Evolutionary conservation across 2,888 invertebrate species (phyloP), one percentile per base, ranked within the genome.

Genomic region (Caenorhabditis sp.): DNA sequence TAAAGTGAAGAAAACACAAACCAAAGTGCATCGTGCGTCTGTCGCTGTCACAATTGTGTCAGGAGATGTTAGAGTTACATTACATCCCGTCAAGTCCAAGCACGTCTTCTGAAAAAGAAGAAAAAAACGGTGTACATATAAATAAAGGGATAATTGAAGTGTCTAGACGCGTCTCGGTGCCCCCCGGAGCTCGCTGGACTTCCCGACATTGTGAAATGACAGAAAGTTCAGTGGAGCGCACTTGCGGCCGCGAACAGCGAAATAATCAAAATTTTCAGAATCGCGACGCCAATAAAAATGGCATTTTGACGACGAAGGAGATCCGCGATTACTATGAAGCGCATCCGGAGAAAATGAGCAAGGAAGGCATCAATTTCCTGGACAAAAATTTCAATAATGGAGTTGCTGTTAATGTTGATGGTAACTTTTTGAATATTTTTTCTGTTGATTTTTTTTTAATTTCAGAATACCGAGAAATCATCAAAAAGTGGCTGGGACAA

Each of bases 281-380:
- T 3, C 65, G 81, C 28, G 81, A 81, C 50, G 32, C 64, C 3
- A 55, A 81, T 37, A 24, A 37, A 26, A 55, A 81, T 35, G 76
- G 76, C 2, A 37, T 65, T 1, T 22, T 81, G 11, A 60, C 81
- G 5, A n/a, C 47, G 4, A 40, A 65, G 24, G 81, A 81, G 67
- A 81, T 81, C 4, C 69, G 74, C 3, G 35, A 47, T 1, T 81
- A 50, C 51, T 81, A 81, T 32, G 70, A 76, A 47, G 18, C 35
- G 13, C 81, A 81, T 71, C 81, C 76, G 0, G 64, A 70, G 2
- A 81, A 70, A 61, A 81, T 81, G 76, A 76, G 65, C 18, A 65
- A 76, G 51, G 65, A 81, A 65, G 81, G 81, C 0, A 32, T 81
- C 8, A 65, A 71, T 24, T 81, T 81, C 20, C 65, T 81, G 11